Evolutionary conservation across 2,888 invertebrate species (phyloP).

Genomic region (Pammene aurita): DNA sequence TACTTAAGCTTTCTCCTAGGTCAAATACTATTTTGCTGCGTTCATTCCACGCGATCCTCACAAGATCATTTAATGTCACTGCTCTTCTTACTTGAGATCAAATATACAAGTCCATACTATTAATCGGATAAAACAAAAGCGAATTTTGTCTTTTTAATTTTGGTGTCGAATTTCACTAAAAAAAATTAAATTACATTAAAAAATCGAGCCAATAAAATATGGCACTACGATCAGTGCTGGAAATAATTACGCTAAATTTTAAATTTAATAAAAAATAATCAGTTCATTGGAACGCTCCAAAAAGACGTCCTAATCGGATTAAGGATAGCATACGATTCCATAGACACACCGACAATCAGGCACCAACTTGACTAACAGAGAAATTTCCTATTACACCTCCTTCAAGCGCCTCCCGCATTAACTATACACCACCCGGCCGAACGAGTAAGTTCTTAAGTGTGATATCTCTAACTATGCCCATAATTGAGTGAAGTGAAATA

Average conservation of each 20-base stretch:
- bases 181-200: conserved; percentile 66
- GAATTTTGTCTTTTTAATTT: conserved; percentile 71
- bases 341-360: conserved; percentile 69
- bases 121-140: conserved; percentile 65
- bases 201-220: conserved; percentile 80
- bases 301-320: conserved; percentile 57
- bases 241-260: conserved; percentile 73
- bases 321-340: conserved; percentile 59
- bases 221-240: conserved; percentile 80
- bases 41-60: conserved; percentile 44
- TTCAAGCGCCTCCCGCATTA: conserved; percentile 47
- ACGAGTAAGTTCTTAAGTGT: neutral
- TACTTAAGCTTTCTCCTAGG: conserved; percentile 68
- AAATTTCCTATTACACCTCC: conserved; percentile 71
- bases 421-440: neutral
- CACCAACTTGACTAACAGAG: conserved; percentile 78
- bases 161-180: conserved; percentile 81
- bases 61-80: conserved; percentile 49
- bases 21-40: conserved; percentile 53
- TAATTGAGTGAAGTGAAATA: neutral
- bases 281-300: conserved; percentile 79
- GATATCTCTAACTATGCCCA: neutral
- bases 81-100: conserved; percentile 76
- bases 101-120: conserved; percentile 71
- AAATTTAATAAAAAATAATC: conserved; percentile 76